Base-by-base conservation (phyloP, 2,888 invertebrate genomes). In the Ophion costatus region DNA sequence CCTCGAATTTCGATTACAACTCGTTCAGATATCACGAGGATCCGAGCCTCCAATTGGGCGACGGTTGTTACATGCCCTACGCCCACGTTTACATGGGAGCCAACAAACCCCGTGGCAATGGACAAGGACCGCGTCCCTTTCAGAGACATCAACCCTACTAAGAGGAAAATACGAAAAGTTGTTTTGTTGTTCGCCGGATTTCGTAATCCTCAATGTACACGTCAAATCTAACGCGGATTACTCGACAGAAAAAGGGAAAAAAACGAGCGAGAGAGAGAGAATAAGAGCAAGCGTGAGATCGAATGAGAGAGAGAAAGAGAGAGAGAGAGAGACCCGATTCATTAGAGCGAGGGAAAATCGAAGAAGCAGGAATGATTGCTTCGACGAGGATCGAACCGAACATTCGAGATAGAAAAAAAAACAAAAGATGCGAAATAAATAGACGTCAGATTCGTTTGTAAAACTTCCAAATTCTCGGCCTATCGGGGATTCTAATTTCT, bases 111-210 rank as follows among this genome's bases (percentile, higher is more conserved):
- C 88, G 94, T 87, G 94, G 93, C 83, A 93, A 92, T 45, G 92
- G 92, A 78, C 93, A 91, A 73, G 93, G 93, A 74, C 93, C 93
- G 3, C 92, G 94, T 88, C 94, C 93, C 84, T 94, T 94, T 89
- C 94, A 94, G 88, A 91, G 94, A 93, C 94, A 94, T 89, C 94
- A 94, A 88, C 94, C 94, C 38, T 94, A 94, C 88, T 94, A 92
- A 82, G 22, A 71, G 83, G n/a, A 45, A 59, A 2, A 73, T 57
- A 80, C 64, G 24, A 81, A 61, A 79, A 56, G 67, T 82, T 78
- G 66, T 70, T 57, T 75, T 71, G 24, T 84, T 86, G 64, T 84
- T 86, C 77, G 83, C 80, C 74, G 75, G 84, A 80, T 64, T 87
- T 86, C 85, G 77, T 82, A 86, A 88, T 75, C 85, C 78, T 75